Evolutionary conservation across 2,113 vertebrate genomes (phyloP).

Genomic region (Todiramphus chloris): DNA sequence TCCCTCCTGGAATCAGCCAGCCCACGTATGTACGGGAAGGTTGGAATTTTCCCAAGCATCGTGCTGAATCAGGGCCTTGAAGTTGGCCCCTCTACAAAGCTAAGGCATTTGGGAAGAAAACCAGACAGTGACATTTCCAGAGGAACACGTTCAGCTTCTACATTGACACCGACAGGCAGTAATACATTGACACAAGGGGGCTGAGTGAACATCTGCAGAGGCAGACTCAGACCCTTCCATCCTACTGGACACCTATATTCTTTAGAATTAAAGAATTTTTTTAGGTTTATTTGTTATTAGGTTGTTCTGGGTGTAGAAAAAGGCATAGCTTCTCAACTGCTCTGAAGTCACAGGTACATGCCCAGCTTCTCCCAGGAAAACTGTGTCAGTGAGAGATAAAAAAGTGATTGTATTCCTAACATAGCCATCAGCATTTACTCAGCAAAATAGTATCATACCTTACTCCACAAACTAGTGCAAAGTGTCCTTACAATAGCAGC

Average conservation of each 20-base stretch:
- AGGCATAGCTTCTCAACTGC: background rate
- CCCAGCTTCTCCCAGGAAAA: background rate
- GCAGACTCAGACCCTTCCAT: background rate
- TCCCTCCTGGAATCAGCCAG: background rate
- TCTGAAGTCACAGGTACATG: background rate
- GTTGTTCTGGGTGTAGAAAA: background rate
- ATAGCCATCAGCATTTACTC: background rate
- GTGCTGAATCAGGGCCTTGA: background rate
- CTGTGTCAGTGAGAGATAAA: background rate
- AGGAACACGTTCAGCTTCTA: background rate
- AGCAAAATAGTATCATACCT: background rate
- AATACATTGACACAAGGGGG: background rate
- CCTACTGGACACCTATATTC: background rate
- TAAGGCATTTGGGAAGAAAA: background rate
- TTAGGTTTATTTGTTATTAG: background rate
- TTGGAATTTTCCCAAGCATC: background rate
- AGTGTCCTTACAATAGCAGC: background rate
- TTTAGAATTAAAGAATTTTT: background rate
- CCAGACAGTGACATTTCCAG: background rate
- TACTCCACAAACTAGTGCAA: background rate
- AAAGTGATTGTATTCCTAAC: background rate
- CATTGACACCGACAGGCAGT: rapidly evolving
- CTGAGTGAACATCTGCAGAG: background rate
- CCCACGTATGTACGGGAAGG: background rate
- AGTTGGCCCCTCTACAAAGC: background rate